Evolutionary conservation across 1,140 invertebrate species (phyloP), one percentile per base, ranked within the genome.

Genomic region (Drosophila azteca): DNA sequence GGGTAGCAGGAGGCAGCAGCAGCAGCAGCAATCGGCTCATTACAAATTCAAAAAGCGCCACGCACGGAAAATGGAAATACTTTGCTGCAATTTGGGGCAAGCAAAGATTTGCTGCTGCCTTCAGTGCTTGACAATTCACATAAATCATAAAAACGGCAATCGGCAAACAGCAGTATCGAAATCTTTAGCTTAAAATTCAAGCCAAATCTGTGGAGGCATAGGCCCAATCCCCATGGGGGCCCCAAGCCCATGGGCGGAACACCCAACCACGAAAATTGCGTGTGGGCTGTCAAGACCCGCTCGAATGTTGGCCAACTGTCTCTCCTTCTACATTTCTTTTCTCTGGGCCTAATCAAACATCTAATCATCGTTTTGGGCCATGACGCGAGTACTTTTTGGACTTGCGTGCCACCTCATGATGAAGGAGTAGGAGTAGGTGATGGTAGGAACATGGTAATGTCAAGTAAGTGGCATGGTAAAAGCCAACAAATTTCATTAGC

Each of bases 11-110:
- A 4, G 0, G 24, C 24, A 5, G 24, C 35, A 39, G 11, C 29
- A 31, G 35, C 35, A 4, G 35, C 31, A 35, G 31, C 31, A 35
- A 11, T 64, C 20, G 48, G 41, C 61, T 82, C 61, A 85, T 85
- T 85, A 87, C 67, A 77, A 78, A 85, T 80, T 46, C 77, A 81
- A 65, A 49, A 54, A 55, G 64, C 80, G 67, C 17, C 68, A 63
- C 54, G 70, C 74, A 54, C 59, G 55, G 59, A 63, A 75, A 82
- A 78, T 82, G 65, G 58, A 74, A 81, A 80, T 81, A 73, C 13
- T 39, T 39, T 39, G 35, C 4, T 57, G 73, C 82, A 78, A 87
- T 85, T 82, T 77, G 73, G 78, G 69, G 50, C 81, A 82, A 84
- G 57, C 75, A 60, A 59, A 80, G 79, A 82, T 84, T 84, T 84